phyloP scores from a whole-genome alignment of 2,888 invertebrate genomes.

The Cancer borealis region DNA sequence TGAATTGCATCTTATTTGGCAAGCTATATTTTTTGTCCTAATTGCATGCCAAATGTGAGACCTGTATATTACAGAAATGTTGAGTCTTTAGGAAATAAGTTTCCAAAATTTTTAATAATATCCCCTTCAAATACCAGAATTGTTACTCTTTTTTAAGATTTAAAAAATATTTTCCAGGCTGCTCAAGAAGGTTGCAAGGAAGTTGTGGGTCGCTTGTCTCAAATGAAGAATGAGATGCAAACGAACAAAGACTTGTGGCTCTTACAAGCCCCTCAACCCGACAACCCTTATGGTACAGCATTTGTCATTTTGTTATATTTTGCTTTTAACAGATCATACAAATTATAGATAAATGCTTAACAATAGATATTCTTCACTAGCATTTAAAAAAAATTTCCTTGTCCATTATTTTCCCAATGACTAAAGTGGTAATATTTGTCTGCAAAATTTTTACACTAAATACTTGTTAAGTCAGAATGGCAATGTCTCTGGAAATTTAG shows the following conservation, averaged over 20 bases:
- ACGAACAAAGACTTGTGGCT: constrained; percentile 90
- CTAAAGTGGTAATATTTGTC: not conserved
- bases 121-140: not conserved
- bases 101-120: not conserved
- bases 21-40: no score
- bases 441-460: not conserved
- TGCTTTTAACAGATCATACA: not conserved
- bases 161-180: constrained; percentile 81
- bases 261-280: constrained; percentile 82
- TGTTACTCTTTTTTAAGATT: not conserved
- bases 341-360: not conserved
- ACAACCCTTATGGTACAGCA: constrained; percentile 80
- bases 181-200: constrained; percentile 86
- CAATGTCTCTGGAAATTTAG: not conserved
- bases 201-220: constrained; percentile 88
- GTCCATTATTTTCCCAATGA: not conserved
- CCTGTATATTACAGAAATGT: not conserved
- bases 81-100: not conserved
- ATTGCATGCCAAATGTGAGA: not conserved
- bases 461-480: not conserved
- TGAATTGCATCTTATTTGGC: no score
- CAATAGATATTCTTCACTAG: not conserved
- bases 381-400: not conserved
- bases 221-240: constrained; percentile 92
- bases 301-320: not conserved